phyloP scores from a whole-genome alignment of 2,797 vertebrate species.

The Lycodopsis pacificus region DNA sequence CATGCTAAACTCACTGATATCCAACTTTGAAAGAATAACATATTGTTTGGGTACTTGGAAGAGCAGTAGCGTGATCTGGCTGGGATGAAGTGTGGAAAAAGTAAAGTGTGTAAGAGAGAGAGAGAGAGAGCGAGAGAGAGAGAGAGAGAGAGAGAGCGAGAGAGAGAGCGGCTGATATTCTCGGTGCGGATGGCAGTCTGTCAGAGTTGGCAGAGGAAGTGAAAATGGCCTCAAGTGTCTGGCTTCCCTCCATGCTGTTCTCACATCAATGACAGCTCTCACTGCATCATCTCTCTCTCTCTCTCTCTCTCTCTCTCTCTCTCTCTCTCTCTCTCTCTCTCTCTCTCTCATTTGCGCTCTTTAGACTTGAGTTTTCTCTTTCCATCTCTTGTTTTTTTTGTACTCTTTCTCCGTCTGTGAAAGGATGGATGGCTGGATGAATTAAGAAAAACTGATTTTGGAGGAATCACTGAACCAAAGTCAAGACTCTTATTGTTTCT shows the following conservation, averaged over 20 bases:
- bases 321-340: slow-evolving; percentile 2
- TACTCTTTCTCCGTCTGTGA: slow-evolving; percentile 20
- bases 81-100: slow-evolving; percentile 69
- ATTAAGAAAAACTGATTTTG: slow-evolving; percentile 13
- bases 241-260: slow-evolving; percentile 74
- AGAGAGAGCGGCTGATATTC: slow-evolving; percentile 69
- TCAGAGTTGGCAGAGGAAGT: slow-evolving; percentile 79
- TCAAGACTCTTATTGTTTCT: slow-evolving; percentile 1
- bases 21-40: slow-evolving; percentile 78
- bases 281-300: slow-evolving; percentile 62
- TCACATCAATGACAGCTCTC: slow-evolving; percentile 77
- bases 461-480: not conserved
- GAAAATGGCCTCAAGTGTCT: slow-evolving; percentile 83
- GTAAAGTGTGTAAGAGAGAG: slow-evolving; percentile 52
- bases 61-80: slow-evolving; percentile 66
- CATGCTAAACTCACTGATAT: slow-evolving; percentile 71
- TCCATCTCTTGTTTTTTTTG: slow-evolving; percentile 43
- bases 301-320: slow-evolving; percentile 39
- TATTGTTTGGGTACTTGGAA: slow-evolving; percentile 79
- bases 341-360: slow-evolving; percentile 57
- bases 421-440: slow-evolving; percentile 26
- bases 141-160: slow-evolving; percentile 61
- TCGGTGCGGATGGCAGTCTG: slow-evolving; percentile 77
- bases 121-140: slow-evolving; percentile 61
- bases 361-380: slow-evolving; percentile 54